Conservation (phyloP, 2,797 vertebrate genomes). For the Rhabdophis nuchalis region DNA sequence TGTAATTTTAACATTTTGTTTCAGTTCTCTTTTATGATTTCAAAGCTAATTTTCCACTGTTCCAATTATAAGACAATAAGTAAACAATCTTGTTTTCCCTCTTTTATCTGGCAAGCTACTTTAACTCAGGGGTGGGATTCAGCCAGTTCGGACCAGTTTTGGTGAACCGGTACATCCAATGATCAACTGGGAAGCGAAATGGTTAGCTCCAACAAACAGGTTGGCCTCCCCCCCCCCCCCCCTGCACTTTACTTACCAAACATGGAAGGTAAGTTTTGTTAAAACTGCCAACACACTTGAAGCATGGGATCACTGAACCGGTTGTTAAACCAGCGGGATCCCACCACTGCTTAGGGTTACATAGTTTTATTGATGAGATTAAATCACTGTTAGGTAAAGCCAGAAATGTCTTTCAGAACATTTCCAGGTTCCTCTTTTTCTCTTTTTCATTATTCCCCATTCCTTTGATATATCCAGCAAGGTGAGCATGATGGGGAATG, state of each 20-base stretch:
- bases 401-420: not conserved
- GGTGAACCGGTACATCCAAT: too few species aligned
- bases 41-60: not conserved
- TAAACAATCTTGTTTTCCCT: not conserved
- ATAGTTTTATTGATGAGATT: not conserved
- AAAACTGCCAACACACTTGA: too few species aligned
- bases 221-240: too few species aligned
- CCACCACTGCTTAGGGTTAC: not conserved
- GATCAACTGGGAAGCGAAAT: too few species aligned
- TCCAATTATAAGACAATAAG: not conserved
- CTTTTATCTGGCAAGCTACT: not conserved
- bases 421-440: not conserved
- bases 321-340: too few species aligned
- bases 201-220: too few species aligned
- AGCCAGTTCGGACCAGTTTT: too few species aligned
- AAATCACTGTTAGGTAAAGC: not conserved
- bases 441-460: not conserved
- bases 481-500: not conserved
- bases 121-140: not conserved
- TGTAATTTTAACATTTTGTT: not conserved
- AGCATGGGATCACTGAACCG: too few species aligned
- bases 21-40: conserved; percentile 44
- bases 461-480: not conserved
- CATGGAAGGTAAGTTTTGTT: too few species aligned
- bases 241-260: too few species aligned